Conservation (phyloP, 2,113 vertebrate species). For the Hemiscyllium ocellatum region DNA sequence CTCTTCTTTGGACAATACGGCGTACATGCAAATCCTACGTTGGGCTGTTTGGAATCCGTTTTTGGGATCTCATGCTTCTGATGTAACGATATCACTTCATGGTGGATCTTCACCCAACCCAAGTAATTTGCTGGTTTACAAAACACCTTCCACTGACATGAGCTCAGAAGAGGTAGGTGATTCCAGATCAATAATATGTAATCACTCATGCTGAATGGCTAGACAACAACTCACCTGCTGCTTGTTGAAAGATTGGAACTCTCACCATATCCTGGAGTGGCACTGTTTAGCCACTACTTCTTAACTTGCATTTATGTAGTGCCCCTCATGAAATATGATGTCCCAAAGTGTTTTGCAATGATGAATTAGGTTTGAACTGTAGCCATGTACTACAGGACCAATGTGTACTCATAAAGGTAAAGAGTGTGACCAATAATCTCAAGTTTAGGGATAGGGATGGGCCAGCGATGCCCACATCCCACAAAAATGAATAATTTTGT, state of each 20-base stretch:
- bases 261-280: not conserved
- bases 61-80: slow-evolving; percentile 39
- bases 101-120: slow-evolving; percentile 65
- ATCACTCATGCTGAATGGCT: not conserved
- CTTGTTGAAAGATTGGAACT: too few relatives aligned
- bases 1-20: slow-evolving; percentile 48
- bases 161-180: slow-evolving; percentile 55
- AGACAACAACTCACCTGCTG: not conserved
- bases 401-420: too few relatives aligned
- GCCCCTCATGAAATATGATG: too few relatives aligned
- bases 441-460: too few relatives aligned
- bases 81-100: slow-evolving; percentile 63
- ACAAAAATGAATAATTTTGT: too few relatives aligned
- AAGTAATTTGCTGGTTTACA: slow-evolving; percentile 67
- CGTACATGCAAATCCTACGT: slow-evolving; percentile 70
- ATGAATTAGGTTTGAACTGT: too few relatives aligned
- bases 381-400: too few relatives aligned
- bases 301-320: too few relatives aligned
- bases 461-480: too few relatives aligned
- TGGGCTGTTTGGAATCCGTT: slow-evolving; percentile 76
- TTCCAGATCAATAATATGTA: not conserved
- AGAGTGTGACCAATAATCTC: too few relatives aligned
- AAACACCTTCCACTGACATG: slow-evolving; percentile 45
- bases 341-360: too few relatives aligned
- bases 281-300: not conserved